Evolutionary conservation across 2,888 invertebrate genomes (phyloP), one percentile per base, ranked within the genome.

Genomic region (Acrobeloides nanus): DNA sequence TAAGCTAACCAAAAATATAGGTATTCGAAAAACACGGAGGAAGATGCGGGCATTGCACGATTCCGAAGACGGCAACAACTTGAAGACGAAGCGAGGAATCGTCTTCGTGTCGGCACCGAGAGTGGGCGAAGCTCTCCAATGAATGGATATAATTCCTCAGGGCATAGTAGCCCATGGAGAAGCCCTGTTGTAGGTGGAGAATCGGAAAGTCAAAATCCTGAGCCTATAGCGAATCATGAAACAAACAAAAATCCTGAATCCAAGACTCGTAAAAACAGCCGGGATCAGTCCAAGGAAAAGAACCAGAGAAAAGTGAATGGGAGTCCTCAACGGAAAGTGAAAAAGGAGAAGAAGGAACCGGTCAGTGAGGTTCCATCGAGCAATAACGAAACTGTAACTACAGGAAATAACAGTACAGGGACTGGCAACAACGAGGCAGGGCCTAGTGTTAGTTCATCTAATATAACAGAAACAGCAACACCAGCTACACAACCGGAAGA

Each of bases 31-130:
- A 10, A 24, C 6, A 41, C 21, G 17, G 33, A 33, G 26, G 51
- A 38, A 20, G 46, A 46, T 23, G 43, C 35, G 3, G 34, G 38
- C n/a, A 39, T 23, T 6, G 34, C 29, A 23, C 53, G 68, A 6
- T 68, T 61, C 48, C 55, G 66, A n/a, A 48, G 69, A 23, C 55
- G 69, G 44, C 61, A 62, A 38, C 59, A 64, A 24, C 49, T 69
- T 6, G 69, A 70, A 40, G 68, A 68, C 2, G 66, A 69, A 37
- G 63, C 61, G 1, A 64, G 68, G 63, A 61, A 57, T 34, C 55
- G 70, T 12, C 49, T 70, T 7, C 48, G 64, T 5, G 47, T 26
- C 18, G 43, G 38, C 12, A 42, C 37, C 32, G 57, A 48, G 10
- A 49, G 49, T n/a, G 41, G 58, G 10, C 46, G 57, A 24, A 44